Evolutionary conservation across 2,113 vertebrate genomes (phyloP).

Genomic region (Xenopus borealis): DNA sequence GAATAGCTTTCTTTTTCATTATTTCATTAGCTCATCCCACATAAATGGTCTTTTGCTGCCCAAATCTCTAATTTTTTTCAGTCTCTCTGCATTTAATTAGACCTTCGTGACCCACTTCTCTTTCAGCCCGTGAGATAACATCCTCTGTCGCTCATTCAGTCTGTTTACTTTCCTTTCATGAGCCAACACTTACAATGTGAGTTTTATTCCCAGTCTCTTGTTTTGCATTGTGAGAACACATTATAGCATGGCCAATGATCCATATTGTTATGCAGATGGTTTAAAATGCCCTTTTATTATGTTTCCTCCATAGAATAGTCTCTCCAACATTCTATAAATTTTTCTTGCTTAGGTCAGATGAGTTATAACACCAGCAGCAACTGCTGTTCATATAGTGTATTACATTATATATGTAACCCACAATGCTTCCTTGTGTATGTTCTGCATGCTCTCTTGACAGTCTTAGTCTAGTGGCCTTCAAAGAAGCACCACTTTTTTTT

Average conservation of each 20-base stretch:
- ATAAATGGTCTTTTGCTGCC: conserved; percentile 18
- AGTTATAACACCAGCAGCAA: conserved; percentile 2
- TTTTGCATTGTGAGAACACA: conserved; percentile 17
- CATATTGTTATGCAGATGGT: conserved; percentile 19
- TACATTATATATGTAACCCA: too few relatives aligned
- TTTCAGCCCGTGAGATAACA: conserved; percentile 13
- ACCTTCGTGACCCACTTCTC: conserved; percentile 16
- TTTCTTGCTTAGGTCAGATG: conserved; percentile 19
- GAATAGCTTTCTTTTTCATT: conserved; percentile 21
- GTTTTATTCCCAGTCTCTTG: conserved; percentile 7
- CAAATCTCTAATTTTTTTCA: conserved; percentile 22
- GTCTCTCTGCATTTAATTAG: conserved; percentile 31
- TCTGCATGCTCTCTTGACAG: too few relatives aligned
- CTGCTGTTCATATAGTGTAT: too few relatives aligned
- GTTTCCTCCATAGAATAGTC: conserved; percentile 17
- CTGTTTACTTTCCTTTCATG: conserved; percentile 13
- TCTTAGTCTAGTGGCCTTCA: too few relatives aligned
- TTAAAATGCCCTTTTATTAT: conserved; percentile 22
- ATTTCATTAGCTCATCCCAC: conserved; percentile 29
- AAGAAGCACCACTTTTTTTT: too few relatives aligned
- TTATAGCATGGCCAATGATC: conserved; percentile 20
- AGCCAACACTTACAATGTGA: background rate
- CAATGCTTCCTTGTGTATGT: too few relatives aligned
- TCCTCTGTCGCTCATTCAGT: conserved; percentile 7
- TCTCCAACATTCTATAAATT: conserved; percentile 22